Conservation (phyloP, 1,140 invertebrate genomes). For the Zaprionus gabonicus region DNA sequence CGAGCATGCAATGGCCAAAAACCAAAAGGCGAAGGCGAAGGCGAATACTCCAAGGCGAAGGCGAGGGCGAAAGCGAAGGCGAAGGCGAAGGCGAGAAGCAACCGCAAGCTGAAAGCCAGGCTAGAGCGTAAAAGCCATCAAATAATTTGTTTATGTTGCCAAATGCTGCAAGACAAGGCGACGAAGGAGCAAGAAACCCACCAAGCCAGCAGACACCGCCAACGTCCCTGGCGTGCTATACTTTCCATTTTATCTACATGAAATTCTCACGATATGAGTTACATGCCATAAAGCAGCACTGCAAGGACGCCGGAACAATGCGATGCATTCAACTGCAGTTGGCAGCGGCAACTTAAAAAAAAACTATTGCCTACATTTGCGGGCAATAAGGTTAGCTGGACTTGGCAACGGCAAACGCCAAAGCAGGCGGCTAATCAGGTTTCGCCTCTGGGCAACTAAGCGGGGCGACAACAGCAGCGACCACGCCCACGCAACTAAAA, state of each 20-base stretch:
- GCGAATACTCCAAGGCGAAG: background rate
- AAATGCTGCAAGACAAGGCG: slow-evolving; percentile 39
- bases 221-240: background rate
- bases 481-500: slow-evolving; percentile 21
- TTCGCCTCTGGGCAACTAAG: background rate
- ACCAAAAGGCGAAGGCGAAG: slow-evolving; percentile 27
- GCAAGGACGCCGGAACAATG: background rate
- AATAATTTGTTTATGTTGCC: slow-evolving; percentile 79
- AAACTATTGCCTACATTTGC: slow-evolving; percentile 34
- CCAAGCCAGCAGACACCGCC: background rate
- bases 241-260: slow-evolving; percentile 48
- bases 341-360: background rate
- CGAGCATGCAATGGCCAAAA: slow-evolving; percentile 49
- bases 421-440: slow-evolving; percentile 8
- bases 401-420: background rate
- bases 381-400: background rate
- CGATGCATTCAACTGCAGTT: slow-evolving; percentile 4
- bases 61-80: slow-evolving; percentile 6
- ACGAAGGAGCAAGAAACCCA: background rate
- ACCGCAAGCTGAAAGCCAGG: slow-evolving; percentile 31
- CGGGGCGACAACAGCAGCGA: background rate
- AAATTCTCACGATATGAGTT: slow-evolving; percentile 18
- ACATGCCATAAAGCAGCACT: background rate
- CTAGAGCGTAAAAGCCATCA: slow-evolving; percentile 67
- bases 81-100: slow-evolving; percentile 10